phyloP scores from a whole-genome alignment of 2,113 vertebrate species.

The Perca fluviatilis region DNA sequence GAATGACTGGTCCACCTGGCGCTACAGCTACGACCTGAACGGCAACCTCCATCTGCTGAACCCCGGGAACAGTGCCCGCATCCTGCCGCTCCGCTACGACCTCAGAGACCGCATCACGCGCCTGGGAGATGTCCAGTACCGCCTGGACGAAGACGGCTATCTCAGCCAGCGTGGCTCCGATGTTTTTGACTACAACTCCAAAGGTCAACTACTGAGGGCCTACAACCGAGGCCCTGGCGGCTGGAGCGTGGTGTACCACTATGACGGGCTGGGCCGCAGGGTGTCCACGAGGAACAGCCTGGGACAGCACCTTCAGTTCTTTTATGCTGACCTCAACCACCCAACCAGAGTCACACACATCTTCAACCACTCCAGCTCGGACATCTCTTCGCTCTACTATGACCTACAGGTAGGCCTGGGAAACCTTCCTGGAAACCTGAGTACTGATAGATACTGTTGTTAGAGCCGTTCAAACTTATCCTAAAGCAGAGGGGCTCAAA shows the following conservation, averaged over 20 bases:
- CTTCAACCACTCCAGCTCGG: conserved; percentile 98
- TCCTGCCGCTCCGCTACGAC: conserved; percentile 96
- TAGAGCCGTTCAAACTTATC: not conserved
- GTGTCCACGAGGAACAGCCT: conserved; percentile 97
- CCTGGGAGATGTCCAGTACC: conserved; percentile 95
- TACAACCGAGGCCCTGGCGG: conserved; percentile 92
- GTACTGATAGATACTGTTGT: not conserved
- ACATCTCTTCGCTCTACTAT: conserved; percentile 97
- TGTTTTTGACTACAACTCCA: conserved; percentile 98
- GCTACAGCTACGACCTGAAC: conserved; percentile 98
- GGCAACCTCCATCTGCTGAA: conserved; percentile 97
- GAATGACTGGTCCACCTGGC: conserved; percentile 98
- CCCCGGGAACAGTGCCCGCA: conserved; percentile 93
- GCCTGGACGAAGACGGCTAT: conserved; percentile 95
- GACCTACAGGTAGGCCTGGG: conserved; percentile 88
- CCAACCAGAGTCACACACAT: conserved; percentile 95
- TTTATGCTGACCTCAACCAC: conserved; percentile 97
- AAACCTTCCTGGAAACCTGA: not conserved
- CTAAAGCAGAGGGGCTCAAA: not conserved
- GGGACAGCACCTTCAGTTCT: conserved; percentile 97
- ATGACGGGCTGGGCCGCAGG: conserved; percentile 93
- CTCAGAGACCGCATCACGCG: conserved; percentile 96
- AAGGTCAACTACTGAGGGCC: conserved; percentile 93
- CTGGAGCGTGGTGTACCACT: conserved; percentile 97
- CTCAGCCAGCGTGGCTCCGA: conserved; percentile 94